Evolutionary conservation across 1,140 invertebrate species (phyloP).

Genomic region (Rhagoletis zephyria): DNA sequence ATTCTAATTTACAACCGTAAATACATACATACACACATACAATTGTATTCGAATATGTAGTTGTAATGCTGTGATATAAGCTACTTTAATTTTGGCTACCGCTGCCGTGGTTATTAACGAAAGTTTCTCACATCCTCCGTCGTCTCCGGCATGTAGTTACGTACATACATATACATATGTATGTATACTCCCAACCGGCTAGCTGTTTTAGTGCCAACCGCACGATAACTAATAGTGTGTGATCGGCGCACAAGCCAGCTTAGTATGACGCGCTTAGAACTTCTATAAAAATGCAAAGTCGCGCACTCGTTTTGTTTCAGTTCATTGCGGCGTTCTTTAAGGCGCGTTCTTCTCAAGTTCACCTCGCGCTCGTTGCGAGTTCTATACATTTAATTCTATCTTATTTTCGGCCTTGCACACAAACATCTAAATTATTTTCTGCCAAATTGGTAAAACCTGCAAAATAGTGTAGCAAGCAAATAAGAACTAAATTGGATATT

Average conservation of each 20-base stretch:
- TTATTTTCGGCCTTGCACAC: slow-evolving; percentile 1
- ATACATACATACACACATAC: not conserved
- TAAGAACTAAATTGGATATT: too few species aligned
- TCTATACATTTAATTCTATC: slow-evolving; percentile 22
- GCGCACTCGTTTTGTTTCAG: slow-evolving; percentile 26
- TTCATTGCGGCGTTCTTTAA: slow-evolving; percentile 31
- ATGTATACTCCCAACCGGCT: not conserved
- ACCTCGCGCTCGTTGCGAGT: slow-evolving; percentile 18
- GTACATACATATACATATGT: not conserved
- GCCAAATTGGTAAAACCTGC: not conserved
- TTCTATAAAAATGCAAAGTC: slow-evolving; percentile 48
- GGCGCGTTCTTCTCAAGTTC: slow-evolving; percentile 19
- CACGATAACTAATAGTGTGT: not conserved
- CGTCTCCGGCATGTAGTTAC: not conserved
- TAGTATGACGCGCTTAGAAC: slow-evolving; percentile 38
- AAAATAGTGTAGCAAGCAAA: not conserved
- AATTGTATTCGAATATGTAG: not conserved
- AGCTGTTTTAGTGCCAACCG: not conserved
- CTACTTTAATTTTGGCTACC: slow-evolving; percentile 13
- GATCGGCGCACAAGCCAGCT: not conserved
- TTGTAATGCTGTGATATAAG: not conserved
- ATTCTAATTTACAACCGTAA: not conserved
- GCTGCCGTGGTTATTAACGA: not conserved
- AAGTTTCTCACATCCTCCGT: not conserved
- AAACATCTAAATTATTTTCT: slow-evolving; percentile 28